Evolutionary conservation across 2,113 vertebrate genomes (phyloP), one percentile per base, ranked within the genome.

Genomic region (Gasterosteus aculeatus): DNA sequence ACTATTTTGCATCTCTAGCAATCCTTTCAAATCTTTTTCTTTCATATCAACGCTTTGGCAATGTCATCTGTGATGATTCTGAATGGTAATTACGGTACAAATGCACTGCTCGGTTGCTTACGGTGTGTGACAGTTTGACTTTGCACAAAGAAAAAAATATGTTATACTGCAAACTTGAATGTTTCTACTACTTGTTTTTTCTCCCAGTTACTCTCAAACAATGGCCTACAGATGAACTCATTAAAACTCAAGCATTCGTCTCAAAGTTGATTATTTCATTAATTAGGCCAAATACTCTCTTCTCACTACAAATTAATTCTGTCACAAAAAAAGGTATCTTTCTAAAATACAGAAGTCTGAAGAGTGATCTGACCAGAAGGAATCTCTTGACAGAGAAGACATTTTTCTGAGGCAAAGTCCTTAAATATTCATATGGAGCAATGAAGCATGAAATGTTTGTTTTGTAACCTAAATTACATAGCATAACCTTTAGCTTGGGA

Each of bases 1-100:
- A 44, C 79, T 76, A 71, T 74, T 82, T 72, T 71, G 77, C 69
- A 60, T 83, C 59, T 64, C 82, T 83, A 82, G 51, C 72, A 35
- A 72, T 74, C 31, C 22, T 61, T 74, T 80, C 49, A 72, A 77
- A 68, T 26, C 44, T 10, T 51, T n/a, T 41, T 46, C 67, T 80
- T 80, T 83, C 47, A 66, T 38, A 14, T 74, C 5, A 8, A 41
- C 5, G 10, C 69, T 63, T 42, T 61, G 39, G 49, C 42, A 56
- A 61, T 22, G 41, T 58, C 42, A 68, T 64, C 77, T 70, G 65
- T 38, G 63, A 59, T 65, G 15, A 65, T 41, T 81, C 19, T 57
- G 46, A 81, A 35, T 44, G 71, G 49, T 12, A 22, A 42, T 67
- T 22, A 41, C 38, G 35, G 57, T 57, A 26, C 15, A 65, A 58